Base-by-base conservation (phyloP, 2,797 vertebrate genomes). In the Amphiprion clarkii region DNA sequence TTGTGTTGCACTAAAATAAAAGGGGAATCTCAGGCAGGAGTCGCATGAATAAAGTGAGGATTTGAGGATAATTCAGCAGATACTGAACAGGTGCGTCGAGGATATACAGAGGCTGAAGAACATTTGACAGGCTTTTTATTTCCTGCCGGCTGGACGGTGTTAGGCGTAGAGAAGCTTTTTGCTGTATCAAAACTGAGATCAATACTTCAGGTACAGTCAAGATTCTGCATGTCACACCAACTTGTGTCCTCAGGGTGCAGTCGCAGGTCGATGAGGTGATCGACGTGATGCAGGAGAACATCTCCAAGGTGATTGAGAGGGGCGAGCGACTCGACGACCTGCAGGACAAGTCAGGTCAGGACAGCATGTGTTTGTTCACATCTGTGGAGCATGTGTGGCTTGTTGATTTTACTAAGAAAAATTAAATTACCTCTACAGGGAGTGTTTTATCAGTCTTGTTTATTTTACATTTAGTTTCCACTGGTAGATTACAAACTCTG, bases 251-350 rank as follows among this genome's bases (percentile, higher is more conserved):
- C 85, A 99, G 98, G 85, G 98, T 99, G 86, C 98, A 99, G 94
- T 98, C 97, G 81, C 98, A 99, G 92, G 97, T 99, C 69, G 98
- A 99, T 8, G 98, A 99, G 93, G 98, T 99, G 79, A 99, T 99
- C 29, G 98, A 99, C 1, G 98, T 99, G 84, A 99, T 99, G 98
- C 98, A 99, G 94, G 98, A 99, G 91, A 99, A 99, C 93, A 99
- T 99, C 94, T 99, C 98, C 13, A 98, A 98, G 92, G 98, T 99
- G 92, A 99, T 99, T 17, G 98, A 99, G 88, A 95, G 98, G 83
- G 98, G 98, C 36, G 98, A 99, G 89, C 95, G 97, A 65, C 95
- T 99, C 83, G 98, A 99, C 56, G 98, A 99, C 85, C 95, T 99
- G 71, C 98, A 99, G 91, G 98, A 99, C 94, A 99, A 99, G 92